These are phyloP conservation scores for Ptychobarbus kaznakovi DNA, from an alignment of 2,797 vertebrate genomes.

Conservation along the genomic window DNA sequence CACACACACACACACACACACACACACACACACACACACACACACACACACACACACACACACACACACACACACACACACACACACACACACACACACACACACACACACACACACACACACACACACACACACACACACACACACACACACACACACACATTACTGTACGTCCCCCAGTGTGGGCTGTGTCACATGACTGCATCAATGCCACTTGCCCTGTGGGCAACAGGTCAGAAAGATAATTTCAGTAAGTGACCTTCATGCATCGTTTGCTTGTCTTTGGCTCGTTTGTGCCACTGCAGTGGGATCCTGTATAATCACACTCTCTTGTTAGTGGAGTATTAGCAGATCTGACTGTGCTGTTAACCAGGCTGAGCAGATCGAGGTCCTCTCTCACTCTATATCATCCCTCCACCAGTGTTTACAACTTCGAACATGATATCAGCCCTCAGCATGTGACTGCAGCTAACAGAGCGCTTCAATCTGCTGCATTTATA, in stretches of 20 bases:
- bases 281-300: background rate
- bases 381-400: slow-evolving; percentile 30
- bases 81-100: no score
- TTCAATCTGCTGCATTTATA: background rate
- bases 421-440: slow-evolving; percentile 43
- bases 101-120: no score
- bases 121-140: no score
- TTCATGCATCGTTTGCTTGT: slow-evolving; percentile 49
- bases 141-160: slow-evolving; percentile 10
- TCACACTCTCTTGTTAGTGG: slow-evolving; percentile 3
- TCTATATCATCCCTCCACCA: slow-evolving; percentile 27
- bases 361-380: slow-evolving; percentile 38
- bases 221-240: slow-evolving; percentile 46
- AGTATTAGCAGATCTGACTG: slow-evolving; percentile 33
- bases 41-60: no score
- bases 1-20: no score
- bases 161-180: slow-evolving; percentile 1
- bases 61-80: no score
- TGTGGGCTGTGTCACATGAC: slow-evolving; percentile 22
- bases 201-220: slow-evolving; percentile 41
- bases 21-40: no score
- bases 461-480: background rate
- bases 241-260: slow-evolving; percentile 46
- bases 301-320: slow-evolving; percentile 13
- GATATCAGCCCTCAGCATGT: slow-evolving; percentile 21